These are phyloP conservation scores for Muscidifurax raptorellus DNA, from an alignment of 1,140 invertebrate genomes.

Conservation along the genomic window DNA sequence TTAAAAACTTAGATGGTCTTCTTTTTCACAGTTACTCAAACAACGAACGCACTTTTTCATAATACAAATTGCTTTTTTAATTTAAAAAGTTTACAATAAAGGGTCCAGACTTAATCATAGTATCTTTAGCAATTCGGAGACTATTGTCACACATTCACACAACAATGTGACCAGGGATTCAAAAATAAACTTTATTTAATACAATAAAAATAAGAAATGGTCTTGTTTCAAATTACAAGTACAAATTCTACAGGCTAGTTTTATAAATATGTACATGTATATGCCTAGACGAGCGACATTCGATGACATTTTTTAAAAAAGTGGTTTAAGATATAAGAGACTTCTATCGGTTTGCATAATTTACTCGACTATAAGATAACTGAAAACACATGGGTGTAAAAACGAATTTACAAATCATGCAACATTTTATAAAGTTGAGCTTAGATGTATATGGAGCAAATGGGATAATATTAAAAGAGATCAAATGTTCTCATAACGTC, in stretches of 20 bases:
- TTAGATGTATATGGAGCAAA: constrained; percentile 60
- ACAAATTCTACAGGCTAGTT: constrained; percentile 69
- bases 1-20: constrained; percentile 15
- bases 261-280: constrained; percentile 71
- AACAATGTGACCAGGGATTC: constrained; percentile 62
- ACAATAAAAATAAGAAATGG: constrained; percentile 68
- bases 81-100: constrained; percentile 37
- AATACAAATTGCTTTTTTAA: constrained; percentile 49
- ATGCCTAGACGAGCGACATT: constrained; percentile 57
- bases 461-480: constrained; percentile 57
- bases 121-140: constrained; percentile 22
- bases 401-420: constrained; percentile 43
- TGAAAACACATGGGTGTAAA: constrained; percentile 30
- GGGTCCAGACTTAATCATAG: constrained; percentile 22
- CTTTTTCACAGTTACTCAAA: constrained; percentile 32
- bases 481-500: constrained; percentile 26
- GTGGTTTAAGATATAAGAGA: constrained; percentile 30
- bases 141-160: constrained; percentile 42
- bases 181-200: constrained; percentile 70
- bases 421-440: constrained; percentile 25
- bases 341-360: constrained; percentile 35
- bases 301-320: constrained; percentile 1
- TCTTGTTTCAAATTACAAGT: constrained; percentile 68
- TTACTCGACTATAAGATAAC: constrained; percentile 25
- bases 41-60: constrained; percentile 51